Conservation (phyloP, 2,113 vertebrate species). For the Gadus macrocephalus region DNA sequence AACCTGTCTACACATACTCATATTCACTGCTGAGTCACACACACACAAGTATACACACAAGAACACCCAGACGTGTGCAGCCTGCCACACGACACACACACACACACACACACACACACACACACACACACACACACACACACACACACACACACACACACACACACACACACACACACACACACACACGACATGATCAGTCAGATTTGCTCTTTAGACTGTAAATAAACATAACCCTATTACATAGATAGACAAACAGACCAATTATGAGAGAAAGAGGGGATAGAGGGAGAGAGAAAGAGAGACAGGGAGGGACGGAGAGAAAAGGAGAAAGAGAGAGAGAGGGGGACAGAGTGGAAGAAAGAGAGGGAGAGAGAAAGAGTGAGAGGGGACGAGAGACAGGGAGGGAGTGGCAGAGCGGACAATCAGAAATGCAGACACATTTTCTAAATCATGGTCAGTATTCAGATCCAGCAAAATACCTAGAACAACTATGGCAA, state of each 20-base stretch:
- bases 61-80: not conserved
- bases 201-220: slow-evolving; percentile 1
- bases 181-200: not conserved
- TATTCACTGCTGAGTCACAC: not conserved
- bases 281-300: not conserved
- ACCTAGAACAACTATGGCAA: too few species aligned
- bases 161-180: not conserved
- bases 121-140: not conserved
- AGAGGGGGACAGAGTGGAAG: too few species aligned
- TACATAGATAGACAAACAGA: not conserved
- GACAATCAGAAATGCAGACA: too few species aligned
- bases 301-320: slow-evolving; percentile 21
- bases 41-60: not conserved
- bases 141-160: not conserved
- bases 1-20: not conserved
- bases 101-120: not conserved
- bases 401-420: too few species aligned
- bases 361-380: slow-evolving; percentile 22
- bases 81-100: not conserved
- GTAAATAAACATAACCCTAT: not conserved
- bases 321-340: not conserved
- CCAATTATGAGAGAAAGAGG: not conserved
- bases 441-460: too few species aligned
- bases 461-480: too few species aligned
- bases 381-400: too few species aligned